Evolutionary conservation across 2,888 invertebrate genomes (phyloP).

Genomic region (Xylota sylvarum): DNA sequence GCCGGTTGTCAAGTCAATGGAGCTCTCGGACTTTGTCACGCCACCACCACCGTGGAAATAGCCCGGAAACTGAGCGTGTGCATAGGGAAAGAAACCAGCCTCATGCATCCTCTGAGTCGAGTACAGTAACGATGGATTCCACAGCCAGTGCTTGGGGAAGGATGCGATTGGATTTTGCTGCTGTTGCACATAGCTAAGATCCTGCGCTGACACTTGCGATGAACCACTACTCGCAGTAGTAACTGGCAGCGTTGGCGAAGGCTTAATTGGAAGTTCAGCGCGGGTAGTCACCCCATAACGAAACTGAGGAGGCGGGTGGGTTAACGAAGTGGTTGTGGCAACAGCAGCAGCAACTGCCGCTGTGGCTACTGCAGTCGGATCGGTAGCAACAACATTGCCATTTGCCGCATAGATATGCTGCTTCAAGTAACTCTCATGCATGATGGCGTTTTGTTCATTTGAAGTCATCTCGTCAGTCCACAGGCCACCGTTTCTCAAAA

Average conservation of each 20-base stretch:
- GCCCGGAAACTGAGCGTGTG: slow-evolving; percentile 79
- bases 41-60: slow-evolving; percentile 79
- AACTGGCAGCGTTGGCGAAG: slow-evolving; percentile 81
- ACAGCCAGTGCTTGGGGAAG: slow-evolving; percentile 84
- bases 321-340: slow-evolving; percentile 65
- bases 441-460: slow-evolving; percentile 83
- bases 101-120: slow-evolving; percentile 82
- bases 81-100: slow-evolving; percentile 79
- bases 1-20: slow-evolving; percentile 83
- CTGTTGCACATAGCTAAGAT: slow-evolving; percentile 81
- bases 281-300: slow-evolving; percentile 70
- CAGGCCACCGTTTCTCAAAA: slow-evolving; percentile 94
- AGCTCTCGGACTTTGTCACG: slow-evolving; percentile 83
- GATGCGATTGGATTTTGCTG: slow-evolving; percentile 75
- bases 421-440: slow-evolving; percentile 81
- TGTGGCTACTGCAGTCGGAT: slow-evolving; percentile 62
- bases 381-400: slow-evolving; percentile 65
- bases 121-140: slow-evolving; percentile 84
- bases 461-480: slow-evolving; percentile 89
- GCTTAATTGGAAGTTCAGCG: slow-evolving; percentile 81
- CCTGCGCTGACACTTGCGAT: slow-evolving; percentile 78
- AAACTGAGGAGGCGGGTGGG: slow-evolving; percentile 77
- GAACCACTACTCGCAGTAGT: slow-evolving; percentile 45
- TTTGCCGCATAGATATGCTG: slow-evolving; percentile 81
- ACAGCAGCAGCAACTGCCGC: slow-evolving; percentile 75